Evolutionary conservation across 1,140 invertebrate genomes (phyloP).

Genomic region (Drosophila burlai): DNA sequence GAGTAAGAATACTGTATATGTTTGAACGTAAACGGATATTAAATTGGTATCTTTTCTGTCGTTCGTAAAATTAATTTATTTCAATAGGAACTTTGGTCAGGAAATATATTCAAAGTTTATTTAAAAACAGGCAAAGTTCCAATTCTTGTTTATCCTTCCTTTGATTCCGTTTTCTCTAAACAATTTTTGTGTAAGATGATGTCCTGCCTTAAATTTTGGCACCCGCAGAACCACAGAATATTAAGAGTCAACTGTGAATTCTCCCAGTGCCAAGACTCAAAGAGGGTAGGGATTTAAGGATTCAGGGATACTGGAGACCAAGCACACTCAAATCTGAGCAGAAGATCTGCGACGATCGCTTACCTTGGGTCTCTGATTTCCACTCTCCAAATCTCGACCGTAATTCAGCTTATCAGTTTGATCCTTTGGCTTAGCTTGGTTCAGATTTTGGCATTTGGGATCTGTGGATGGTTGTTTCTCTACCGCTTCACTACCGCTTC

Average conservation of each 20-base stretch:
- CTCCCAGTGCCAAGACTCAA: constrained; percentile 85
- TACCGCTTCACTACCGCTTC: constrained; percentile 30
- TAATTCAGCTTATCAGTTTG: constrained; percentile 3
- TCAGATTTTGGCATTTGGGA: constrained; percentile 18
- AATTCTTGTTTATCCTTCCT: no score
- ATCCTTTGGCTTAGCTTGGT: not conserved
- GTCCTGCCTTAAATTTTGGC: constrained; percentile 71
- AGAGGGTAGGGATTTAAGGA: constrained; percentile 11
- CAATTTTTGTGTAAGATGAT: not conserved
- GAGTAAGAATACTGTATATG: not conserved
- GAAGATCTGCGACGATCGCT: constrained; percentile 24
- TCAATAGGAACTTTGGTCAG: not conserved
- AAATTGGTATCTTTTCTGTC: not conserved
- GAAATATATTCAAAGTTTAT: not conserved
- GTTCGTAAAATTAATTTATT: not conserved
- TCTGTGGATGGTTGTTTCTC: constrained; percentile 1
- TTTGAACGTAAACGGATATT: not conserved
- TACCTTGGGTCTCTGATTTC: constrained; percentile 9
- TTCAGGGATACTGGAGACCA: not conserved
- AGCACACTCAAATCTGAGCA: not conserved
- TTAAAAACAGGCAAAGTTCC: not conserved
- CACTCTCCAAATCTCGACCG: not conserved
- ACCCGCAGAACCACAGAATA: constrained; percentile 85
- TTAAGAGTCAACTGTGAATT: constrained; percentile 83
- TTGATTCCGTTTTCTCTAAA: no score